Conservation (phyloP, 2,797 vertebrate species). For the Halcyon badia region DNA sequence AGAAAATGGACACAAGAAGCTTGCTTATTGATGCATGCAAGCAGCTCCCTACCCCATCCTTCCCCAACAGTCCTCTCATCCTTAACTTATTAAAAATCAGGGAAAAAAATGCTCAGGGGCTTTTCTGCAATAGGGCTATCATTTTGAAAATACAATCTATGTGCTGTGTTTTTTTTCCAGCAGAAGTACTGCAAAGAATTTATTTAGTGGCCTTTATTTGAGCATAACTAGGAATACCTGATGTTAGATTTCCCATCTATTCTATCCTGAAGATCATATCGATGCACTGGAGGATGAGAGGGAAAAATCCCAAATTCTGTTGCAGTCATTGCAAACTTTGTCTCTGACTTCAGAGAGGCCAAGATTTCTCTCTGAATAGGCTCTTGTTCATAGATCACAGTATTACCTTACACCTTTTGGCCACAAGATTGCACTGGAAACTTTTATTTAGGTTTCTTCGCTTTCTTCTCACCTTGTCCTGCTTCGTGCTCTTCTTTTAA, state of each 20-base stretch:
- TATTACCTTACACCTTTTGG: not conserved
- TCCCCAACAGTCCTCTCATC: not conserved
- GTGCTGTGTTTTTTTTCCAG: not conserved
- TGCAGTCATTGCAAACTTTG: not conserved
- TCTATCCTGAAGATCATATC: not conserved
- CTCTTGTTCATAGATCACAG: not conserved
- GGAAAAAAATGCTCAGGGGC: not conserved
- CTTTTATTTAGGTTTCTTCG: not conserved
- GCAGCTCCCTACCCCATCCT: rapidly evolving
- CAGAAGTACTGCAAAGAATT: not conserved
- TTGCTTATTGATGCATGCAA: not conserved
- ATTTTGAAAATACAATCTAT: not conserved
- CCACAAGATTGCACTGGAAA: not conserved
- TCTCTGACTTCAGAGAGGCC: not conserved
- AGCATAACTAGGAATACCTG: not conserved
- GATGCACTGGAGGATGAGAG: not conserved
- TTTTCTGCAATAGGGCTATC: not conserved
- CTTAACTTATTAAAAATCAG: not conserved
- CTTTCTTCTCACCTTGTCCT: not conserved
- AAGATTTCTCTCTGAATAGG: not conserved
- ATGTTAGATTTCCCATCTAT: not conserved
- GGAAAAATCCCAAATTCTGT: not conserved
- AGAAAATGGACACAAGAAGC: not conserved
- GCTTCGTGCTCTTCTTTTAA: not conserved
- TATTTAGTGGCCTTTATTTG: not conserved